Percentiles rank a stretch among this genome's conserved stretches.
Conservation (phyloP, 2,113 vertebrate genomes). For the Spea multiplicata region DNA sequence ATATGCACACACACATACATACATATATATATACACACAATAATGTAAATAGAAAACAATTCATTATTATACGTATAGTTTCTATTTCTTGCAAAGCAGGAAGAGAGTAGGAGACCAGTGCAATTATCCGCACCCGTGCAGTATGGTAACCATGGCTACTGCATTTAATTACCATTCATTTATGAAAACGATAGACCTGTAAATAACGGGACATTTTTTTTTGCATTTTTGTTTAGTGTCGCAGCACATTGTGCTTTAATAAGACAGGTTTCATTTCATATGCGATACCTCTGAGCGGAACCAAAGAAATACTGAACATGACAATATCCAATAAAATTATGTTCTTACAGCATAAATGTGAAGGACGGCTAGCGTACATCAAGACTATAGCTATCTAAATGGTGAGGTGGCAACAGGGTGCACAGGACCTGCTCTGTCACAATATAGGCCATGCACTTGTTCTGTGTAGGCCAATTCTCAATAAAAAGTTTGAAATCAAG, state of each 20-base stretch:
- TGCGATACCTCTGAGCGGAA: background rate
- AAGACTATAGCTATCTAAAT: slow-evolving; percentile 9
- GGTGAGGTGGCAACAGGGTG: background rate
- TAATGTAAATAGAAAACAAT: too few relatives aligned
- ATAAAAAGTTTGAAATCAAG: slow-evolving; percentile 7
- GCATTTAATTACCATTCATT: too few relatives aligned
- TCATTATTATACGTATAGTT: too few relatives aligned
- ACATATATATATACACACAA: too few relatives aligned
- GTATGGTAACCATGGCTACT: too few relatives aligned
- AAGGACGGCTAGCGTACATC: background rate
- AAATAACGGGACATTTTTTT: too few relatives aligned
- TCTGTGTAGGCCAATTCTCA: background rate
- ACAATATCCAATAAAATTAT: background rate
- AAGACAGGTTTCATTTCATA: slow-evolving; percentile 9
- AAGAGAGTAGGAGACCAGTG: too few relatives aligned
- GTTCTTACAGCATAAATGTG: slow-evolving; percentile 10
- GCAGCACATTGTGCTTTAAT: background rate
- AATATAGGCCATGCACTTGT: background rate
- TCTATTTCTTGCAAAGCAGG: too few relatives aligned
- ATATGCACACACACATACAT: too few relatives aligned
- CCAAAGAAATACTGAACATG: background rate
- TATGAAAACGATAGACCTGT: too few relatives aligned
- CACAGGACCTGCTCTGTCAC: background rate
- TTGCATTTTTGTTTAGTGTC: background rate
- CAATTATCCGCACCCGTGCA: too few relatives aligned